Percentiles rank a stretch among this genome's conserved stretches.
Evolutionary conservation across 2,888 invertebrate genomes (phyloP).

Genomic region (Litoditis marina): DNA sequence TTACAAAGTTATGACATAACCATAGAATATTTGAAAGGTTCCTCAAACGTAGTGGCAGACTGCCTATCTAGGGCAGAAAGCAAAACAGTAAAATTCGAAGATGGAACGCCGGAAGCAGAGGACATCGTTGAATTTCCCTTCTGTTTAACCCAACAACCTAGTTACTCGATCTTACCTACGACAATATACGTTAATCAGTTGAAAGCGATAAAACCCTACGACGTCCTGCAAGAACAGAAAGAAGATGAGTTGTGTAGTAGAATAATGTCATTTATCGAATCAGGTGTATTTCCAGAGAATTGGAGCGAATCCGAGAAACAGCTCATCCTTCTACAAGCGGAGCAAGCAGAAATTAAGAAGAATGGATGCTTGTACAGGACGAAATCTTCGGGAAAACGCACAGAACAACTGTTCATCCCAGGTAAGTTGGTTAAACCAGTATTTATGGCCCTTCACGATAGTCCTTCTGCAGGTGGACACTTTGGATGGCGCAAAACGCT

Average conservation of each 20-base stretch:
- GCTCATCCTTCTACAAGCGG: neutral
- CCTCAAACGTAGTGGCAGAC: slow-evolving; percentile 63
- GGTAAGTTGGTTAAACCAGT: slow-evolving; percentile 1
- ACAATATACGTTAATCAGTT: too few relatives aligned
- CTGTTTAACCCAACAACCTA: slow-evolving; percentile 13
- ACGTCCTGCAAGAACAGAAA: neutral
- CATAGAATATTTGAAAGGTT: slow-evolving; percentile 63
- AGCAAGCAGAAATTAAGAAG: neutral
- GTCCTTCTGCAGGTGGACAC: slow-evolving; percentile 26
- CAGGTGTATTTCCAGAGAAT: neutral
- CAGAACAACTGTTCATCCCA: slow-evolving; percentile 19
- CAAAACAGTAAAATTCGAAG: neutral
- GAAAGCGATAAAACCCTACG: neutral
- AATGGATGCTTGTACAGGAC: neutral
- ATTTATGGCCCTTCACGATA: slow-evolving; percentile 24
- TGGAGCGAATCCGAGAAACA: neutral
- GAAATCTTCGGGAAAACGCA: too few relatives aligned
- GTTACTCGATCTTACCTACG: too few relatives aligned
- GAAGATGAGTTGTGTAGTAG: neutral
- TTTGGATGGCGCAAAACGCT: slow-evolving; percentile 19
- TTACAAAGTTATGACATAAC: slow-evolving; percentile 62
- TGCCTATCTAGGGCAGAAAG: slow-evolving; percentile 54
- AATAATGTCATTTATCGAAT: neutral
- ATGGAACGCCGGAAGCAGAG: slow-evolving; percentile 3
- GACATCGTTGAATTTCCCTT: slow-evolving; percentile 25